A percentile compares a stretch with the other conserved stretches of the same genome.
phyloP scores from a whole-genome alignment of 2,113 vertebrate genomes.

The Albula glossodonta region DNA sequence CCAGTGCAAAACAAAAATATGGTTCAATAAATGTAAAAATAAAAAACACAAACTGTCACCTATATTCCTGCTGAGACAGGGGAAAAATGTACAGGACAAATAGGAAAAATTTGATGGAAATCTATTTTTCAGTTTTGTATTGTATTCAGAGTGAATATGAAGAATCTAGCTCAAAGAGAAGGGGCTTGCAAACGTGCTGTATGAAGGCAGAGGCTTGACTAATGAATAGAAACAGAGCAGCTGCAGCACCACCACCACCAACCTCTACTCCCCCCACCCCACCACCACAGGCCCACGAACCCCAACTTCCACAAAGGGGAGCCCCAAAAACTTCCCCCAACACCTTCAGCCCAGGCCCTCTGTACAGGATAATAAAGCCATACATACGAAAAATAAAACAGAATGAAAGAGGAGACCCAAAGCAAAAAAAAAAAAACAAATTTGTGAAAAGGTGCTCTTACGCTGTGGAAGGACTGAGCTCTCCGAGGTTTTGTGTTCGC shows the following conservation, averaged over 20 bases:
- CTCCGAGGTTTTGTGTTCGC: constrained; percentile 53
- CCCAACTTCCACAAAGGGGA: neutral
- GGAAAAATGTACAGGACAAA: neutral
- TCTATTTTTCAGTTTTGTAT: neutral
- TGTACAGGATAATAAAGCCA: constrained; percentile 28
- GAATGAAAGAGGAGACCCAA: neutral
- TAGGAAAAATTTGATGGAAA: neutral
- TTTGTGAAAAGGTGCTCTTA: constrained; percentile 58
- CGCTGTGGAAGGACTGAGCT: constrained; percentile 62
- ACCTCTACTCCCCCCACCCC: neutral
- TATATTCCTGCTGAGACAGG: too few relatives aligned
- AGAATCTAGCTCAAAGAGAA: neutral
- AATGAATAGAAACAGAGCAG: neutral
- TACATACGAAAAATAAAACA: constrained; percentile 39
- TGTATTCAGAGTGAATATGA: neutral
- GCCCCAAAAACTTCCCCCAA: neutral
- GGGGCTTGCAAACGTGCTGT: neutral
- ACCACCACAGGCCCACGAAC: neutral
- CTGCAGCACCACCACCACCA: neutral
- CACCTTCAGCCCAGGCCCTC: neutral
- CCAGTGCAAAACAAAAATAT: neutral
- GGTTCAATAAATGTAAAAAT: neutral
- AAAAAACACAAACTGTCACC: neutral
- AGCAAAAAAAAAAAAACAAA: constrained; percentile 30
- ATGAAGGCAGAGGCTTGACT: neutral